Base-by-base conservation (phyloP, 2,113 vertebrate species). In the Gallinago media region DNA sequence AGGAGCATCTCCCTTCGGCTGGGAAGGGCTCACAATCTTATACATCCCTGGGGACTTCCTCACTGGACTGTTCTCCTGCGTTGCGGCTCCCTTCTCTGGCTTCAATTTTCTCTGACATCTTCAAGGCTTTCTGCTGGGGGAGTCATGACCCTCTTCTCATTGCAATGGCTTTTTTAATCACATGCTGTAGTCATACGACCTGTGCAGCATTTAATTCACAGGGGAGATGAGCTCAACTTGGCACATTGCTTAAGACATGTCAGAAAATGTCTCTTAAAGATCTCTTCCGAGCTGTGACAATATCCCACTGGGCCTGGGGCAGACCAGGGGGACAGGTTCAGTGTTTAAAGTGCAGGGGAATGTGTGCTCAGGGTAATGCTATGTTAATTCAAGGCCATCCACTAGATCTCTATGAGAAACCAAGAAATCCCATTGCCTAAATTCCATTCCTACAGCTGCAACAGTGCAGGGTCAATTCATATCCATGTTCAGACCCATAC, bases 11-110 rank as follows among this genome's bases (percentile, higher is more conserved):
- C 62, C 23, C 34, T 31, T 70, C 88, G 74, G 16, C 29, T 15
- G 5, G 4, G n/a, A 55, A 47, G 10, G 9, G 31, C 36, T 88
- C 6, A 5, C 29, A 71, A 23, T 20, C 23, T 62, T 58, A 15
- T 49, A 2, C 7, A 23, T 63, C 47, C 56, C 59, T 32, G 18
- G 29, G 44, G 36, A 62, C 50, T 55, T 83, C 25, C 29, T 82
- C 5, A 2, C 29, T 66, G 65, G 44, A 22, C 50, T 76, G 44
- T 20, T n/a, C 17, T 56, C 46, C 67, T 0, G 0, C 31, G 3
- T 32, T 61, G 31, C 34, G 85, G 19, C 62, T 72, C 44, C 32
- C 36, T 84, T 16, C 44, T 71, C 73, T 78, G 74, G 38, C 32
- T 93, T 67, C 20, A 1, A 4, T 68, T 50, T 77, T 61, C 44